These are phyloP conservation scores for Brachypteracias leptosomus DNA, from an alignment of 2,113 vertebrate species.

Conservation along the genomic window DNA sequence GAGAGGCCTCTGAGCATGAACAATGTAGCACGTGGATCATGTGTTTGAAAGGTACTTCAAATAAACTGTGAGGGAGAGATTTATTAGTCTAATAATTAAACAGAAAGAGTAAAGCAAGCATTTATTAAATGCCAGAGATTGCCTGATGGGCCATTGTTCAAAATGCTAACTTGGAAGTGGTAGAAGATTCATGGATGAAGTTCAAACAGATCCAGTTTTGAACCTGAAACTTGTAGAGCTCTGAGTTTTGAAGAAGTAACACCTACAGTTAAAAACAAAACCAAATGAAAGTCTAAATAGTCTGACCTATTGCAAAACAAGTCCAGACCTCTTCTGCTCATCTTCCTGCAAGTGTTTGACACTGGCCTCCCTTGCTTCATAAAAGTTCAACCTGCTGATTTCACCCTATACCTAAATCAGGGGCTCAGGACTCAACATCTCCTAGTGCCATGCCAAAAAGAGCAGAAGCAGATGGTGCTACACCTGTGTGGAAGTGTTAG, in stretches of 20 bases:
- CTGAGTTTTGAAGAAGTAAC: not conserved
- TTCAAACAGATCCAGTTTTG: not conserved
- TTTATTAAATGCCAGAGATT: not conserved
- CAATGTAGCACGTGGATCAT: not conserved
- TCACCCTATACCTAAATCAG: not conserved
- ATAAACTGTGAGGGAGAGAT: not conserved
- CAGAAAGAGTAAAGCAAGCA: not conserved
- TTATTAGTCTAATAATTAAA: not conserved
- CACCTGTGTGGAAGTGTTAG: not conserved
- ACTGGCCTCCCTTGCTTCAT: not conserved
- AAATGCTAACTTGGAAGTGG: not conserved
- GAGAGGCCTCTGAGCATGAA: not conserved
- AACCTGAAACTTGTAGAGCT: not conserved
- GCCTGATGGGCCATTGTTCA: not conserved
- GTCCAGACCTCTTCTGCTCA: not conserved
- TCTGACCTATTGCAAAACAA: not conserved
- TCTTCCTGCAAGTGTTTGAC: not conserved
- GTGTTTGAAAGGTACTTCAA: not conserved
- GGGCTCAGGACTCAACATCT: not conserved
- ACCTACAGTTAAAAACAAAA: not conserved
- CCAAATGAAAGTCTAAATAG: not conserved
- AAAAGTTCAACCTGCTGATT: not conserved
- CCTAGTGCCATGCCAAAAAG: not conserved
- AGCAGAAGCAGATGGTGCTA: constrained; percentile 21
- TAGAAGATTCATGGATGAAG: not conserved